Conservation (phyloP, 2,888 invertebrate species). For the Mesochorus sp. region DNA sequence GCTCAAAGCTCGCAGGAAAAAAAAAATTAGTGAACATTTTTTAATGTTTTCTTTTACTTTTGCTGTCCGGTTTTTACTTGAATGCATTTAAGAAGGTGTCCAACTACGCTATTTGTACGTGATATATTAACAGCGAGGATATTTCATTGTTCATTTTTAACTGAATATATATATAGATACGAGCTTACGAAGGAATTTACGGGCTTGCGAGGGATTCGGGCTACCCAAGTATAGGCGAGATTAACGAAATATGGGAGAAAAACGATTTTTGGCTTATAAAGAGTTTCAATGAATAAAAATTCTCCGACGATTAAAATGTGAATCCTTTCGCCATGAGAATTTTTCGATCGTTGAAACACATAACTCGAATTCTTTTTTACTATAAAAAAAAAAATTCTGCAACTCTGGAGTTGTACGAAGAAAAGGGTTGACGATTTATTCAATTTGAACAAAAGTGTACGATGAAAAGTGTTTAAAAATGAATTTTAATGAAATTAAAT, state of each 20-base stretch:
- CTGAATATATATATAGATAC: not conserved
- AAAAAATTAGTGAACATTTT: conserved; percentile 6
- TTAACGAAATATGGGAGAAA: not conserved
- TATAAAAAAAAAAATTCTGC: too few relatives aligned
- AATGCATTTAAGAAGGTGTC: conserved; percentile 2
- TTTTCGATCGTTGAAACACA: not conserved
- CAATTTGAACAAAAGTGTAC: too few relatives aligned
- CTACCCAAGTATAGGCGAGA: not conserved
- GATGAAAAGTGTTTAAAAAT: too few relatives aligned
- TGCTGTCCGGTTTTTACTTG: not conserved
- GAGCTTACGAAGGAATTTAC: not conserved
- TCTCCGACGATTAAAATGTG: not conserved
- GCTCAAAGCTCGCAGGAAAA: conserved; percentile 6
- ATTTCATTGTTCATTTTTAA: not conserved
- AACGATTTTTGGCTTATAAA: not conserved
- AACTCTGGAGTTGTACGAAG: too few relatives aligned
- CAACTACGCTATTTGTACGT: not conserved
- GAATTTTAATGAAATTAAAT: too few relatives aligned
- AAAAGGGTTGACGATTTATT: too few relatives aligned
- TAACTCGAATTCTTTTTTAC: too few relatives aligned
- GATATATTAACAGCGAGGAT: not conserved
- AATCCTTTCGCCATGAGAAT: not conserved
- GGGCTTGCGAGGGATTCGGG: conserved; percentile 26
- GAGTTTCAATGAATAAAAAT: not conserved
- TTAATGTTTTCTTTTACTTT: not conserved